phyloP scores from a whole-genome alignment of 2,797 vertebrate species.

The Brotula barbata region DNA sequence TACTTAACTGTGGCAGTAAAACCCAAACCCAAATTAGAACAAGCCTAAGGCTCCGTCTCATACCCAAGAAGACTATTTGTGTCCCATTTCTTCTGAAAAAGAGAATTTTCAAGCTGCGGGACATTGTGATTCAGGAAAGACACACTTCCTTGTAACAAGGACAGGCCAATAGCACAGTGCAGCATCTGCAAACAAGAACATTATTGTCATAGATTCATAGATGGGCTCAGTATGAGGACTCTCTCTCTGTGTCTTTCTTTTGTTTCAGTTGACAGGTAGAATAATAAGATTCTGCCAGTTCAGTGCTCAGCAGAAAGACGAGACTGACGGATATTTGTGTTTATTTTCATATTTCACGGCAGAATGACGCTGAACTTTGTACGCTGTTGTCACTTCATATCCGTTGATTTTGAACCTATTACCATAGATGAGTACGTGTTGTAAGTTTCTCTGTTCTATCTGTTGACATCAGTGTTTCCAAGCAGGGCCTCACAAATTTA shows the following conservation, averaged over 20 bases:
- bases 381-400: background rate
- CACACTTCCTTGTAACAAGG: no score
- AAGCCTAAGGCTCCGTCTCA: constrained; percentile 24
- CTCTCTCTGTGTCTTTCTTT: no score
- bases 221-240: no score
- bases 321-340: background rate
- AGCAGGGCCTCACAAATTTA: no score
- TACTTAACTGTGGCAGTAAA: constrained; percentile 16
- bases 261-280: background rate
- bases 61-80: constrained; percentile 18
- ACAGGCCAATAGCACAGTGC: no score
- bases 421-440: no score
- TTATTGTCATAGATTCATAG: no score
- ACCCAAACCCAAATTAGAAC: constrained; percentile 31
- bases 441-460: no score
- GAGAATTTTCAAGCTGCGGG: constrained; percentile 1
- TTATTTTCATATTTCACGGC: background rate
- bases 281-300: background rate
- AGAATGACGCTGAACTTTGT: background rate
- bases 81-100: background rate
- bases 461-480: no score
- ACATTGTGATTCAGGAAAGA: background rate
- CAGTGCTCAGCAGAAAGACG: background rate
- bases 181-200: no score
- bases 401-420: no score